phyloP scores from a whole-genome alignment of 2,888 invertebrate genomes.

The Tethea ocularis region DNA sequence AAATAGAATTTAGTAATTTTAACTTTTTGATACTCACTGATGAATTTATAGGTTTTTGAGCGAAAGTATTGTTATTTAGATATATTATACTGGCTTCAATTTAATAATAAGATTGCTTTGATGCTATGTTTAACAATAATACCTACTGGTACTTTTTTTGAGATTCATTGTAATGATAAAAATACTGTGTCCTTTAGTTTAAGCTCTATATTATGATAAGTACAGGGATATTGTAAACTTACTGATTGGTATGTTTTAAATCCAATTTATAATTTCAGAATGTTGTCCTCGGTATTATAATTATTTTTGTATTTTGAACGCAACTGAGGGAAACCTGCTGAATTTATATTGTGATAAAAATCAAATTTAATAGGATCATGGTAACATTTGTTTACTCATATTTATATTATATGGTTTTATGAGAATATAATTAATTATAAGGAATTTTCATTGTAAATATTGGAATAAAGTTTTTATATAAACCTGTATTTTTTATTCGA shows the following conservation, averaged over 20 bases:
- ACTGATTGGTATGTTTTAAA: conserved; percentile 11
- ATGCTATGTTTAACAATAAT: neutral
- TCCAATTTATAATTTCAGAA: conserved; percentile 75
- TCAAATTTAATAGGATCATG: conserved; percentile 13
- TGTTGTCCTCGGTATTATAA: conserved; percentile 67
- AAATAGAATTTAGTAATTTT: conserved; percentile 13
- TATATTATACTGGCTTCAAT: neutral
- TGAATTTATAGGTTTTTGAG: conserved; percentile 23
- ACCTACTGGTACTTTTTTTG: neutral
- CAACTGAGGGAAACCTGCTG: conserved; percentile 78
- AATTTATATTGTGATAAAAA: conserved; percentile 73
- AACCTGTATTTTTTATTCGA: too few species aligned
- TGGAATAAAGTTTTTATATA: neutral
- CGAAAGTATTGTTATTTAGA: conserved; percentile 14
- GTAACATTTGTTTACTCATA: neutral
- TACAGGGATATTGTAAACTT: conserved; percentile 29
- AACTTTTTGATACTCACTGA: conserved; percentile 30
- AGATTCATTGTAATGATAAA: neutral
- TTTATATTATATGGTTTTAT: neutral
- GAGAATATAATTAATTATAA: neutral
- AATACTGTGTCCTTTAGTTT: neutral
- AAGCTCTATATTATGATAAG: conserved; percentile 17
- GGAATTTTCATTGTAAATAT: conserved; percentile 7
- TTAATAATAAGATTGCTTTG: neutral
- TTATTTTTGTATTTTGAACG: conserved; percentile 4